Base-by-base conservation (phyloP, 2,113 vertebrate species). In the Aspidoscelis tigris region DNA sequence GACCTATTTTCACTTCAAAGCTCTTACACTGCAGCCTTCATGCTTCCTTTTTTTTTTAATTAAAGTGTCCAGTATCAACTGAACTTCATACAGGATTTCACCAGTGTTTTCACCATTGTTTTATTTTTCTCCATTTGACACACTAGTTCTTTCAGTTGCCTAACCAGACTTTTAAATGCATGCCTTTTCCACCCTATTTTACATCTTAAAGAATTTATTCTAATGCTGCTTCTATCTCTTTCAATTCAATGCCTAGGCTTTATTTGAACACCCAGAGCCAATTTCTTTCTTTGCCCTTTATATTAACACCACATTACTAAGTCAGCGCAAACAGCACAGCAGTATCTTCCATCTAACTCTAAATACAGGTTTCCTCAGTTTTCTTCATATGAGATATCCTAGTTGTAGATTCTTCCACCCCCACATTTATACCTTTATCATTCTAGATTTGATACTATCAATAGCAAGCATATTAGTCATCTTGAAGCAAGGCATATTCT, bases 381-480 rank as follows among this genome's bases (percentile, higher is more conserved):
- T 22, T 43, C 68, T 43, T 10, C 8, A 39, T 12, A 76, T 20
- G 33, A 41, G n/a, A n/a, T 75, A 18, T 53, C 9, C 50, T 50
- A 18, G 3, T 24, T 68, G 8, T 7, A 80, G 9, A 68, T 68
- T 78, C 21, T 3, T 55, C n/a, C 4, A 39, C 4, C 50, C 65
- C 39, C 0, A 64, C 2, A 22, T 44, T 64, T 55, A 16, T 3
- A 50, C 24, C 14, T 53, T 68, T 69, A 18, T 70, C 71, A 33
- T 3, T 82, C 10, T 3, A 0, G 44, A 80, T 10, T 26, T 9
- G 33, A 82, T 0, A 1, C 0, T 1, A 3, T 3, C 73, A 26
- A 84, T 47, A 0, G 7, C 1, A 18, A 33, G 9, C 22, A 33
- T 5, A 81, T 1, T 71, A 24, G 39, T 72, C 58, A 53, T 83